Base-by-base conservation (phyloP, 2,888 invertebrate genomes). In the Luffia ferchaultella region DNA sequence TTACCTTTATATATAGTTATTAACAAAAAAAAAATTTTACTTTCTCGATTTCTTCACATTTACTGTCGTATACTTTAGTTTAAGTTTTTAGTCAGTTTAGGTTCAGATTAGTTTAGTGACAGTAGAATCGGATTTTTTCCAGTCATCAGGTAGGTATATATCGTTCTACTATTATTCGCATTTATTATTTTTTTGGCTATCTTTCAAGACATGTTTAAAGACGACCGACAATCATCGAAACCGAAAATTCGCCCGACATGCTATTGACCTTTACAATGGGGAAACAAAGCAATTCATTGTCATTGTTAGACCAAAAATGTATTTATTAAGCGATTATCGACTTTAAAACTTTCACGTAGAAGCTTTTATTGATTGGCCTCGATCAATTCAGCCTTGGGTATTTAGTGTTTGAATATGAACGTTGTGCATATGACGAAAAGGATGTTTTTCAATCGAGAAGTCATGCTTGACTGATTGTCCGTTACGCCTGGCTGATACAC, bases 181-280 rank as follows among this genome's bases (percentile, higher is more conserved):
- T n/a, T n/a, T n/a, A n/a, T n/a, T n/a, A n/a, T n/a, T n/a, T n/a
- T n/a, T n/a, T n/a, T n/a, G n/a, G n/a, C n/a, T n/a, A n/a, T n/a
- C n/a, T 3, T 30, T 30, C 30, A 30, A 30, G 30, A 30, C 30
- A 30, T 30, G 46, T 49, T 48, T 50, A 44, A 59, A 63, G 66
- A 67, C 65, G 63, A 62, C 61, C 65, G 64, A 70, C 68, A 76
- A 77, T 78, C 76, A 77, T 75, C 71, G 59, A 71, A 72, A 67
- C 74, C 70, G 66, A 78, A 52, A 52, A 77, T 76, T 78, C 68
- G 70, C 73, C 67, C 65, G 60, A 57, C 58, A 65, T 68, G 76
- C 70, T 76, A 76, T 76, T 78, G 77, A 80, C 78, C 79, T 78
- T 71, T 67, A 54, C 57, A 55, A 62, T 62, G 62, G 60, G 61